These are phyloP conservation scores for Dryadula phaetusa DNA, from an alignment of 2,888 invertebrate species.

Conservation along the genomic window DNA sequence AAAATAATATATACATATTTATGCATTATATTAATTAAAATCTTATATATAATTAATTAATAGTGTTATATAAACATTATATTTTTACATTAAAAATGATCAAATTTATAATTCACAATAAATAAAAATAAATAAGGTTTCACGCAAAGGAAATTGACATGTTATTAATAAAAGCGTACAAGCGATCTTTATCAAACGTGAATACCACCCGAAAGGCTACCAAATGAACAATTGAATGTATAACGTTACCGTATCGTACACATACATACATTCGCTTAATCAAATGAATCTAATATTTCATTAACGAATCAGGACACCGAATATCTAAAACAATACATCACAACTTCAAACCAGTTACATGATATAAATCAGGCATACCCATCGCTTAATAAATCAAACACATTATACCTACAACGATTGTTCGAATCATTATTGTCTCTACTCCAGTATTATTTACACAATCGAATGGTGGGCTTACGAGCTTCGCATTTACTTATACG, in stretches of 20 bases:
- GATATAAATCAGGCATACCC: conserved; percentile 52
- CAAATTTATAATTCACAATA: not conserved
- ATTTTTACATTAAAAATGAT: not conserved
- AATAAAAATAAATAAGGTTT: not conserved
- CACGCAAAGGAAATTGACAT: conserved; percentile 8
- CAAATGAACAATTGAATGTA: conserved; percentile 22
- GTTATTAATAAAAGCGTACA: conserved; percentile 10
- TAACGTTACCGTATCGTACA: conserved; percentile 23
- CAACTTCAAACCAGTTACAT: conserved; percentile 42
- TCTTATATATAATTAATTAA: too few relatives aligned
- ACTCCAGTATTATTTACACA: conserved; percentile 74
- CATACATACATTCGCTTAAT: conserved; percentile 24
- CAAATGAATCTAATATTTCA: conserved; percentile 39
- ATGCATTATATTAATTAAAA: too few relatives aligned
- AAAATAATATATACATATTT: too few relatives aligned
- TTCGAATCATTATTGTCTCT: conserved; percentile 78
- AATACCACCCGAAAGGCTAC: conserved; percentile 21
- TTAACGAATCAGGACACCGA: conserved; percentile 42
- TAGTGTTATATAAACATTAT: too few relatives aligned
- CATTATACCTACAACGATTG: conserved; percentile 73
- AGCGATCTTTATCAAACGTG: conserved; percentile 18
- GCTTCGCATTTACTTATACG: conserved; percentile 51
- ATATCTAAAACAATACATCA: conserved; percentile 50
- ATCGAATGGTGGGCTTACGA: conserved; percentile 62
- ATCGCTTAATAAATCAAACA: conserved; percentile 78